phyloP scores from a whole-genome alignment of 2,113 vertebrate genomes.

The Gadus macrocephalus region DNA sequence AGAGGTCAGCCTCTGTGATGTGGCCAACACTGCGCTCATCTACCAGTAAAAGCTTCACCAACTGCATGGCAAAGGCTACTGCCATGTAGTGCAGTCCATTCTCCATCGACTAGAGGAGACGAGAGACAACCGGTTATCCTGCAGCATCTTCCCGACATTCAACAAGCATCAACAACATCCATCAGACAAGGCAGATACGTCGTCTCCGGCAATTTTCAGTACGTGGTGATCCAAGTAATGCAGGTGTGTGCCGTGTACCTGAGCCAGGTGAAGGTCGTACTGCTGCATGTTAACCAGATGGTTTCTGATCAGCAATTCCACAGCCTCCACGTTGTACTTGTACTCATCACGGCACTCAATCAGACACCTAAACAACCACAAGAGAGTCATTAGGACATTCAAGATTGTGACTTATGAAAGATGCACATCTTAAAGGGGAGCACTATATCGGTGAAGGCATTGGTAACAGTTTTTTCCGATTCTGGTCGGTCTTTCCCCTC shows the following conservation, averaged over 20 bases:
- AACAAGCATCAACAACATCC: background rate
- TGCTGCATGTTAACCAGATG: conserved; percentile 99
- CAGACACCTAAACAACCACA: conserved; percentile 79
- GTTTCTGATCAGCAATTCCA: conserved; percentile 93
- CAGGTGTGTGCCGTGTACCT: conserved; percentile 71
- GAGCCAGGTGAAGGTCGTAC: conserved; percentile 95
- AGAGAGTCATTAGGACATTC: background rate
- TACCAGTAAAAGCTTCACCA: conserved; percentile 95
- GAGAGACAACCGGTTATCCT: background rate
- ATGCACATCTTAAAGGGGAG: background rate
- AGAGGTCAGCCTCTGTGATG: conserved; percentile 94
- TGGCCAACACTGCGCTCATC: conserved; percentile 95
- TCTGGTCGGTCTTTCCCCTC: conserved; percentile 3
- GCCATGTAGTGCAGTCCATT: conserved; percentile 99
- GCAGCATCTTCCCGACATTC: background rate
- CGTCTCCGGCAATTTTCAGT: background rate
- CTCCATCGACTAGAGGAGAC: conserved; percentile 83
- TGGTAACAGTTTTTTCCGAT: background rate
- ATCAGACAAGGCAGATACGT: background rate
- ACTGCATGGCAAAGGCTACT: conserved; percentile 96
- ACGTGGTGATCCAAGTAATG: background rate
- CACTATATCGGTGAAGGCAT: background rate
- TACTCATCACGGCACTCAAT: conserved; percentile 98
- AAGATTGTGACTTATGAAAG: background rate
- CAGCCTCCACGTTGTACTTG: conserved; percentile 97